Evolutionary conservation across 1,140 invertebrate species (phyloP), one percentile per base, ranked within the genome.

Genomic region (Venustaconcha ellipsiformis): DNA sequence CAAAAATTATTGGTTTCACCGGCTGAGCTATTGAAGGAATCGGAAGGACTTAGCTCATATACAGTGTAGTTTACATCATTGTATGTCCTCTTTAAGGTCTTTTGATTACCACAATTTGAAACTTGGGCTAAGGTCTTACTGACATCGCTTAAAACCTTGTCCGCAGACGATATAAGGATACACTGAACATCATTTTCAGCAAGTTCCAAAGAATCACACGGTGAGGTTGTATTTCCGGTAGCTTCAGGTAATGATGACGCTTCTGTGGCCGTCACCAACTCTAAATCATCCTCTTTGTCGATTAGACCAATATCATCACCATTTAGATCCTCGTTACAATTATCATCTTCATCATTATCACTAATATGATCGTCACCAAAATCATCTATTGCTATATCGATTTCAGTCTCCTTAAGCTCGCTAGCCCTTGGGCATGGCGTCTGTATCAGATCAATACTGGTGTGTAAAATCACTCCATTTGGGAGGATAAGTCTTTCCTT

Each of bases 31-130:
- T 70, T 70, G 37, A 76, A 76, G 20, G 74, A 76, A 59, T 76
- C 74, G 6, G 74, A 76, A 14, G 74, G 74, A 76, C 74, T 76
- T 37, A 76, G 55, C 66, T 76, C 74, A 59, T 76, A 76, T 8
- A 76, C 74, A 37, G 74, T 76, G 37, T 76, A 68, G 57, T 76
- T 68, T 0, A 59, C 65, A n/a, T 68, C 74, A 62, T 76, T 76
- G 62, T 69, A 60, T 14, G 74, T 76, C 48, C 74, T 59, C 70
- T 76, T 76, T 58, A 76, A 59, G 14, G 74, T 76, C 70, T 63
- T 70, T 66, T 76, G 74, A 8, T 37, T 37, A 63, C 59, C 62
- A 59, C 59, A 70, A 56, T 76, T 68, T 70, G 64, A 65, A 64
- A 60, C 62, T 57, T 64, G 57, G n/a, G 70, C 57, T 59, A 62